Conservation (phyloP, 2,113 vertebrate genomes). For the Aplodontia rufa region DNA sequence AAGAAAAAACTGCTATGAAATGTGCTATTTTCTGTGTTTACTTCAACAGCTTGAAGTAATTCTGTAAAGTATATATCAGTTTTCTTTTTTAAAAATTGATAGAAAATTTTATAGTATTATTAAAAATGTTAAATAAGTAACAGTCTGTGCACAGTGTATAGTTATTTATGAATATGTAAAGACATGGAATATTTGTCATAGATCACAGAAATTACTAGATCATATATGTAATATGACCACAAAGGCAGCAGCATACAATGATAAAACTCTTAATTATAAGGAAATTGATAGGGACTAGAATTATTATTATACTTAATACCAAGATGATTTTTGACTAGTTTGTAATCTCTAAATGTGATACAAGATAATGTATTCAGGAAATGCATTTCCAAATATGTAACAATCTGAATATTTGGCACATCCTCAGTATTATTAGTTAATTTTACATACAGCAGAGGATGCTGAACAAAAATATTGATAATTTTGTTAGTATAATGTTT, state of each 20-base stretch:
- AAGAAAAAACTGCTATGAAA: conserved; percentile 13
- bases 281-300: not conserved
- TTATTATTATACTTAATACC: conserved; percentile 1
- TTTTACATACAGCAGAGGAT: not conserved
- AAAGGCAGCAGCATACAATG: not conserved
- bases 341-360: not conserved
- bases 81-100: conserved; percentile 12
- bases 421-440: not conserved
- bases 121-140: conserved; percentile 22
- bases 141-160: not conserved
- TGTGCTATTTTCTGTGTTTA: not conserved
- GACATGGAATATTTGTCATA: not conserved
- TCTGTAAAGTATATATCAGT: not conserved
- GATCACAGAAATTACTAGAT: not conserved
- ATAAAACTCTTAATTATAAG: conserved; percentile 26
- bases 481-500: not conserved
- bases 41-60: conserved; percentile 25
- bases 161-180: conserved; percentile 15
- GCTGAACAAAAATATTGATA: not conserved
- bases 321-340: conserved; percentile 39
- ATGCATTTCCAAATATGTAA: not conserved
- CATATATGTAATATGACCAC: not conserved
- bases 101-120: conserved; percentile 42
- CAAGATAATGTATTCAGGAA: conserved; percentile 24
- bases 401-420: not conserved